phyloP scores from a whole-genome alignment of 1,140 invertebrate genomes.

The Drosophila biarmipes region DNA sequence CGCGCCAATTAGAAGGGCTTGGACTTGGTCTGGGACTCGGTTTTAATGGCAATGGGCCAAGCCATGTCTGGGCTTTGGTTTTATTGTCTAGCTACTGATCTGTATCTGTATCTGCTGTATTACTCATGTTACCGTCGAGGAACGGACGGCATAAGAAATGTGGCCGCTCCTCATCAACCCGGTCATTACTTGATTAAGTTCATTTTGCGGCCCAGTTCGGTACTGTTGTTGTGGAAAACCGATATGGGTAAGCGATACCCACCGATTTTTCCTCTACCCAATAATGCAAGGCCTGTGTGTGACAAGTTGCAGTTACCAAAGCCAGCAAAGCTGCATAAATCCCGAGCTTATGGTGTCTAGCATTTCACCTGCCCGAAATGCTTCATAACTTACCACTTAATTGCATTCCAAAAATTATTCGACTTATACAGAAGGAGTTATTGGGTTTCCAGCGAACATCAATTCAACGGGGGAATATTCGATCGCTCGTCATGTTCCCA shows the following conservation, averaged over 20 bases:
- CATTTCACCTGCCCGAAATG: conserved; percentile 61
- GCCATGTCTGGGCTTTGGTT: conserved; percentile 58
- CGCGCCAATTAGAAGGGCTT: conserved; percentile 72
- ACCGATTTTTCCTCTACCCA: conserved; percentile 20
- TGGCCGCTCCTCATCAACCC: conserved; percentile 64
- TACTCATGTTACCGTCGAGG: conserved; percentile 67
- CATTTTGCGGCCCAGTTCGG: conserved; percentile 65
- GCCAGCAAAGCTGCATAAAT: conserved; percentile 58
- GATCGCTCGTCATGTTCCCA: conserved; percentile 12
- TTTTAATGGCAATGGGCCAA: conserved; percentile 68
- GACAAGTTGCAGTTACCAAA: conserved; percentile 55
- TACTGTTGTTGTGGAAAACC: conserved; percentile 51
- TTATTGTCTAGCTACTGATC: conserved; percentile 80
- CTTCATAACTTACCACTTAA: conserved; percentile 66
- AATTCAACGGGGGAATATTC: conserved; percentile 26
- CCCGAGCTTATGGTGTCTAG: conserved; percentile 50
- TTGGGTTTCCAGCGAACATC: conserved; percentile 53
- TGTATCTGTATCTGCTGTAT: conserved; percentile 67
- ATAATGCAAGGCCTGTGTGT: conserved; percentile 11
- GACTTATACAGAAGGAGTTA: conserved; percentile 53
- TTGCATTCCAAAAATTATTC: conserved; percentile 51
- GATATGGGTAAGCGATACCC: conserved; percentile 58
- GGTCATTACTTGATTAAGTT: conserved; percentile 82
- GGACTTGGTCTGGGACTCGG: conserved; percentile 5
- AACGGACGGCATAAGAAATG: conserved; percentile 57